phyloP scores from a whole-genome alignment of 2,888 invertebrate genomes.

The Gymnosoma rotundatum region DNA sequence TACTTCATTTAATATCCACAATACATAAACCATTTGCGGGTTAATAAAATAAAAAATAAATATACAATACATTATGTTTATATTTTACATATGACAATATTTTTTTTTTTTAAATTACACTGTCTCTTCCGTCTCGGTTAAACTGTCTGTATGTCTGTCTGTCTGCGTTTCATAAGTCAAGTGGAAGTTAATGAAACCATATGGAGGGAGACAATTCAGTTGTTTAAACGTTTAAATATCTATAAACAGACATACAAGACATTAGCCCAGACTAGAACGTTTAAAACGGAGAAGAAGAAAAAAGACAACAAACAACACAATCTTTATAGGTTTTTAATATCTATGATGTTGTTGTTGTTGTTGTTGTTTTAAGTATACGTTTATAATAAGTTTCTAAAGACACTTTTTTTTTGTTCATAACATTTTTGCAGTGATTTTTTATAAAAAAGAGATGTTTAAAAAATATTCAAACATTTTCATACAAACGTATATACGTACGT shows the following conservation, averaged over 20 bases:
- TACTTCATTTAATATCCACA: background rate
- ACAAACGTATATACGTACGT: background rate
- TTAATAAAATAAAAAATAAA: constrained; percentile 14
- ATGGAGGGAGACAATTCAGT: constrained; percentile 16
- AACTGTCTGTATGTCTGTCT: constrained; percentile 51
- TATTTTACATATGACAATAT: constrained; percentile 18
- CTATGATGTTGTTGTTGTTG: background rate
- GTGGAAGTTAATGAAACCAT: constrained; percentile 64
- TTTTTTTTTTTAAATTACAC: background rate
- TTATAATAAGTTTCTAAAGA: background rate
- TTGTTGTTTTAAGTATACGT: background rate
- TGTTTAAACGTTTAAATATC: constrained; percentile 17
- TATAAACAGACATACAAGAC: constrained; percentile 9
- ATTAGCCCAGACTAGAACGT: constrained; percentile 27
- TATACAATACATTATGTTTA: constrained; percentile 2
- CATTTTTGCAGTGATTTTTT: constrained; percentile 6
- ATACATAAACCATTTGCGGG: background rate
- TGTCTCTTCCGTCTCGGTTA: constrained; percentile 27
- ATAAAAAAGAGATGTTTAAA: background rate
- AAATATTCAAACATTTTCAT: background rate
- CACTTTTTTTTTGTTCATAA: background rate
- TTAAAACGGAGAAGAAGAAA: constrained; percentile 6
- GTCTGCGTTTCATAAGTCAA: constrained; percentile 64
- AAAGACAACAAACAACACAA: constrained; percentile 18
- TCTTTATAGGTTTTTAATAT: constrained; percentile 31